These are phyloP conservation scores for Aleiodes sp. DNA, from an alignment of 1,140 invertebrate species.

Conservation along the genomic window DNA sequence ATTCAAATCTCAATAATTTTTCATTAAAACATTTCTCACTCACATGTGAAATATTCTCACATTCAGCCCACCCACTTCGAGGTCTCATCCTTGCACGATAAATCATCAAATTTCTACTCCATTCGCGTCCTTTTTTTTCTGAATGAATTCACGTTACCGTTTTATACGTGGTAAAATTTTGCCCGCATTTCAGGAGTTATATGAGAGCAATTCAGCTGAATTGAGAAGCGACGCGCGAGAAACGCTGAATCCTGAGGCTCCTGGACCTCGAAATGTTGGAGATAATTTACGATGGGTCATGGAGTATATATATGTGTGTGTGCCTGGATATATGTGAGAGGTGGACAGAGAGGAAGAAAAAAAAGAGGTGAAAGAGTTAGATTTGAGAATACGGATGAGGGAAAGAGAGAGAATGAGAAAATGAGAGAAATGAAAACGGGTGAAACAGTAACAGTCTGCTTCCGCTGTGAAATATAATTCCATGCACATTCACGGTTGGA, in stretches of 20 bases:
- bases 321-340: conserved; percentile 3
- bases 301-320: conserved; percentile 5
- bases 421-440: not conserved
- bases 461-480: conserved; percentile 67
- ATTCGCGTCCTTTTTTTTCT: not conserved
- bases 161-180: not conserved
- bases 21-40: not conserved
- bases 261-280: conserved; percentile 40
- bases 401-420: not conserved
- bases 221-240: conserved; percentile 5
- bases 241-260: conserved; percentile 45
- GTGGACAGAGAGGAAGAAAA: not conserved
- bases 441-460: conserved; percentile 63
- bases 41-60: not conserved
- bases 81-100: not conserved
- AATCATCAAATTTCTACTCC: not conserved
- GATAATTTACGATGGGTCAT: conserved; percentile 60
- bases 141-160: not conserved
- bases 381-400: not conserved
- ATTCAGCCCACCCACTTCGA: not conserved
- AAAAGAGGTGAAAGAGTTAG: conserved; percentile 3
- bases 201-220: not conserved
- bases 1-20: not conserved
- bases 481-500: conserved; percentile 65
- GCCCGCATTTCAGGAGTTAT: not conserved